Evolutionary conservation across 2,888 invertebrate species (phyloP), one percentile per base, ranked within the genome.

Genomic region (Idaea straminata): DNA sequence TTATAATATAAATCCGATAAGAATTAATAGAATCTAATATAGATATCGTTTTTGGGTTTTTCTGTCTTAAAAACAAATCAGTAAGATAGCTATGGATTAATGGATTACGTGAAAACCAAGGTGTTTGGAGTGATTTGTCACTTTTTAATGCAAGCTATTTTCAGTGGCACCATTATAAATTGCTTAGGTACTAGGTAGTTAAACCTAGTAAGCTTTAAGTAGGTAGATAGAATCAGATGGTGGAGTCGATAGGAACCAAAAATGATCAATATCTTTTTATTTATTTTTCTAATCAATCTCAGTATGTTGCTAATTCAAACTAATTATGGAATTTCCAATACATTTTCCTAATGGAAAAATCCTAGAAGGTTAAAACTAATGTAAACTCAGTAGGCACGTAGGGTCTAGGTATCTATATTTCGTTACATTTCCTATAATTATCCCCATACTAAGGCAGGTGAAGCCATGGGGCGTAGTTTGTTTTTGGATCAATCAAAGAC

Each of bases 1-100:
- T 73, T 65, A 68, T 69, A 70, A 70, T 57, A 65, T 69, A 35
- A 35, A 61, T 63, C 57, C 65, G 63, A 34, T 79, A 81, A 79
- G 10, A 13, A 15, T 15, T 47, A 25, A 70, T 65, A 57, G 35
- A 15, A 7, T 57, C 38, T 47, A 38, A 16, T 61, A 35, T 16
- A 47, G 34, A 60, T 10, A 16, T 59, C 64, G 61, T 61, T 66
- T 67, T 62, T 7, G 64, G 61, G 66, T 73, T 71, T 74, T 72
- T 71, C 66, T 25, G 25, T 25, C 25, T 25, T 25, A 25, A 25
- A 25, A 25, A 25, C 25, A 7, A 5, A 59, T 61, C 36, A 15
- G 47, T 61, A 63, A 61, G 57, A 65, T 60, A 34, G 34, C 60
- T 34, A 59, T 60, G 34, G 60, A 34, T 47, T 47, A 47, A 13